Percentiles rank a stretch among this genome's conserved stretches.
Evolutionary conservation across 2,113 vertebrate genomes (phyloP).

Genomic region (Ophthalmolycus amberensis): DNA sequence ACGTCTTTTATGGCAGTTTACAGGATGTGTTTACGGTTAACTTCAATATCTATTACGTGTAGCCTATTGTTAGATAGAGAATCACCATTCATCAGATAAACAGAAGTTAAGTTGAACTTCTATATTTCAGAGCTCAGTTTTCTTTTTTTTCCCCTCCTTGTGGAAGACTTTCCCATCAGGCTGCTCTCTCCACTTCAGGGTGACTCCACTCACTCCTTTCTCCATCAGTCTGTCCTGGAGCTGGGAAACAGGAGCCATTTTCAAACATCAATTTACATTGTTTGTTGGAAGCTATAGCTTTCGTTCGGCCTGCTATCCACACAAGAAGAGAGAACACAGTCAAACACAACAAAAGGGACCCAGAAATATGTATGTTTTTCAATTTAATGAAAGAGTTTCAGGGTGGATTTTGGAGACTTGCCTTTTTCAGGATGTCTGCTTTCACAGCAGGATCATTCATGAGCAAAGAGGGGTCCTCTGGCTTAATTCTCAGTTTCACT

Average conservation of each 20-base stretch:
- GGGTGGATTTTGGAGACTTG: neutral
- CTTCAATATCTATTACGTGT: neutral
- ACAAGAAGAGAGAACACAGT: neutral
- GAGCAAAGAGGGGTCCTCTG: constrained; percentile 10
- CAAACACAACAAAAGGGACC: neutral
- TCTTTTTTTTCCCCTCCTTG: constrained; percentile 2
- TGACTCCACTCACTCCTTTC: neutral
- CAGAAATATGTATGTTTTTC: neutral
- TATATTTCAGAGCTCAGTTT: neutral
- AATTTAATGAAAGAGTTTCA: neutral
- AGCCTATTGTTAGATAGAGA: neutral
- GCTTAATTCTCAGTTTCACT: constrained; percentile 26
- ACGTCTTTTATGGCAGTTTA: neutral
- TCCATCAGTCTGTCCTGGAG: constrained; percentile 16
- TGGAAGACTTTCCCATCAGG: constrained; percentile 44
- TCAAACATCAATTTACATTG: neutral
- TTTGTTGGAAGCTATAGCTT: neutral
- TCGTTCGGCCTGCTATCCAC: neutral
- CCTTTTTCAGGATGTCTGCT: constrained; percentile 32
- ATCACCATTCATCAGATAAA: neutral
- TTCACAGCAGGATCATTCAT: constrained; percentile 25
- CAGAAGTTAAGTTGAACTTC: neutral
- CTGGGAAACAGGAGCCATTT: constrained; percentile 14
- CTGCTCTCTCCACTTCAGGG: constrained; percentile 29
- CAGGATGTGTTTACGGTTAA: neutral